These are phyloP conservation scores for Centropristis striata DNA, from an alignment of 2,113 vertebrate genomes.

Conservation along the genomic window DNA sequence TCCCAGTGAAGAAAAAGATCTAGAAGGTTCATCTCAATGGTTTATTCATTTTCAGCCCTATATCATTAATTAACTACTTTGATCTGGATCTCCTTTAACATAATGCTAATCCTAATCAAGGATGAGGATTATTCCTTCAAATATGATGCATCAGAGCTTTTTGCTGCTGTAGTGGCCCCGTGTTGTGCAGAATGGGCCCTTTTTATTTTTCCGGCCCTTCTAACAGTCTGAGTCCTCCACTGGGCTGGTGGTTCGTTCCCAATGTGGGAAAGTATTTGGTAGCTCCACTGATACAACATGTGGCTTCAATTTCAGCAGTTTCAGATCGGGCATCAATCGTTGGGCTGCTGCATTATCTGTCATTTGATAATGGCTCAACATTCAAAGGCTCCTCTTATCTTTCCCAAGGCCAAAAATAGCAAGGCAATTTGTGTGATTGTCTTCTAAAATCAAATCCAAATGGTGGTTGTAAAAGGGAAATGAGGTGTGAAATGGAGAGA, in stretches of 20 bases:
- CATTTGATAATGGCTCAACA: slow-evolving; percentile 78
- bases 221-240: too few species aligned
- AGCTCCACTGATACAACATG: slow-evolving; percentile 79
- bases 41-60: too few species aligned
- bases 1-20: too few species aligned
- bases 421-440: slow-evolving; percentile 76
- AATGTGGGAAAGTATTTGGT: slow-evolving; percentile 84
- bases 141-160: too few species aligned
- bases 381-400: slow-evolving; percentile 79
- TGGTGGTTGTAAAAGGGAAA: slow-evolving; percentile 65
- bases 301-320: slow-evolving; percentile 82
- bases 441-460: slow-evolving; percentile 73
- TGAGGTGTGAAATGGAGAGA: slow-evolving; percentile 53
- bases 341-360: slow-evolving; percentile 74
- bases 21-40: too few species aligned
- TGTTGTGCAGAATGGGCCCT: too few species aligned
- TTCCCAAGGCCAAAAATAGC: slow-evolving; percentile 73
- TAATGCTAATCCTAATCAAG: too few species aligned
- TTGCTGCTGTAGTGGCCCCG: too few species aligned
- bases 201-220: too few species aligned
- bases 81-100: too few species aligned
- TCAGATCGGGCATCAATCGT: slow-evolving; percentile 69
- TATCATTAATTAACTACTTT: too few species aligned
- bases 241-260: slow-evolving; percentile 49
- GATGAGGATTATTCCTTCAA: too few species aligned